Base-by-base conservation (phyloP, 2,888 invertebrate genomes). In the Harpalus rubripes region DNA sequence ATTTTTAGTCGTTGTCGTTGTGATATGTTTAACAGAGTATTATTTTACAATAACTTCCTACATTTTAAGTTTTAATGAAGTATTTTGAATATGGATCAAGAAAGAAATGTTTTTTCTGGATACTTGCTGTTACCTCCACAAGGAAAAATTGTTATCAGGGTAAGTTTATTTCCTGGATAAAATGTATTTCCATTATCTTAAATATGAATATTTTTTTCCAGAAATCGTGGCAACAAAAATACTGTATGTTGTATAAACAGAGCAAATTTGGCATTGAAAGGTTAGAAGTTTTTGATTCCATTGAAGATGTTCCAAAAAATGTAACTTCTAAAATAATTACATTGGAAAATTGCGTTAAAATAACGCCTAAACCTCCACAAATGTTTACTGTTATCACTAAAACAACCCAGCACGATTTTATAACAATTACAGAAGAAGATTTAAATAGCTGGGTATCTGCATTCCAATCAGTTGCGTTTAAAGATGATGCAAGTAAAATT, bases 271-370 rank as follows among this genome's bases (percentile, higher is more conserved):
- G 97, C 32, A 95, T 97, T 87, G 96, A 96, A 89, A 93, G 97
- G 65, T 92, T 97, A 84, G 97, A 97, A 93, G 95, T 97, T 87
- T 97, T 95, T 90, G 97, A 97, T 88, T 94, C 93, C 88, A 95
- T 95, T 90, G 96, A 96, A 87, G 96, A 96, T 89, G 93, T 93
- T 18, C 89, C 93, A 86, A 92, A 92, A 87, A 94, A 93, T 87
- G 93, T 95, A 88, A 94, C 95, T 44, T 90, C 91, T 39, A 94
- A 95, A 90, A 96, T 97, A 86, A 95, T 97, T 86, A 96, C 97
- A 0, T 92, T 97, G 81, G 96, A 97, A 92, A 96, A 97, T 90
- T 97, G 97, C 90, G 95, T 97, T 61, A 97, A 97, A 93, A 96
- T 97, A 89, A 94, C 94, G 86, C 94, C 94, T 90, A 90, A 89